Conservation (phyloP, 2,113 vertebrate genomes). For the Pogonocichla stellata region DNA sequence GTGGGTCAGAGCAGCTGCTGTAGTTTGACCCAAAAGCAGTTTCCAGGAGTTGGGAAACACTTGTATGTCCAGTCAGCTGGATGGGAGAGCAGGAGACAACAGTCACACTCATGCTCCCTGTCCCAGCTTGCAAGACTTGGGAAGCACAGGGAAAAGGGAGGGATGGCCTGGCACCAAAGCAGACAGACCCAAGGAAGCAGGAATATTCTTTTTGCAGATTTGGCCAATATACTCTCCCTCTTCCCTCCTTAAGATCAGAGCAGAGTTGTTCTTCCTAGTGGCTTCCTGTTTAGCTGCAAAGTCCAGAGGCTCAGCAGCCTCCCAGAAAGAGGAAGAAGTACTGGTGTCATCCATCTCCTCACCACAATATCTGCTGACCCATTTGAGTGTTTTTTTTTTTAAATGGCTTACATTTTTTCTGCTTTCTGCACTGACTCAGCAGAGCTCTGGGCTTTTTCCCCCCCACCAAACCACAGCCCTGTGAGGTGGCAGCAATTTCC, state of each 20-base stretch:
- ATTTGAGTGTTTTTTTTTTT: background rate
- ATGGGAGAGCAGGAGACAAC: background rate
- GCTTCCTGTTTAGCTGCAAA: background rate
- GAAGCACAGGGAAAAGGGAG: background rate
- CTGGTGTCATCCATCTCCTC: background rate
- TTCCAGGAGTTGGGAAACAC: background rate
- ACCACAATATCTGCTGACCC: background rate
- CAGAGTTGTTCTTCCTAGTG: background rate
- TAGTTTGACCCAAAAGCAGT: background rate
- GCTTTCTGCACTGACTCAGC: constrained; percentile 10
- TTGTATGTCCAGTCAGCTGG: background rate
- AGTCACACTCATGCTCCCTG: background rate
- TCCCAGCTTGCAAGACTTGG: background rate
- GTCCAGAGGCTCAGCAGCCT: background rate
- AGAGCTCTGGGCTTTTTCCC: background rate
- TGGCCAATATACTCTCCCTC: background rate
- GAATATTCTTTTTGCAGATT: background rate
- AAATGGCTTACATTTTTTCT: background rate
- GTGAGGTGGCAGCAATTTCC: background rate
- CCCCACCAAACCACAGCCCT: constrained; percentile 25
- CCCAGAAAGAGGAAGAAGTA: background rate
- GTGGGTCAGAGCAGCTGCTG: background rate
- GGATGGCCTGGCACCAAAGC: background rate
- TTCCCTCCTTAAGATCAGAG: background rate
- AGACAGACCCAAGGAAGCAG: background rate